These are phyloP conservation scores for Charadrius vociferus DNA, from an alignment of 2,113 vertebrate species.

Conservation along the genomic window DNA sequence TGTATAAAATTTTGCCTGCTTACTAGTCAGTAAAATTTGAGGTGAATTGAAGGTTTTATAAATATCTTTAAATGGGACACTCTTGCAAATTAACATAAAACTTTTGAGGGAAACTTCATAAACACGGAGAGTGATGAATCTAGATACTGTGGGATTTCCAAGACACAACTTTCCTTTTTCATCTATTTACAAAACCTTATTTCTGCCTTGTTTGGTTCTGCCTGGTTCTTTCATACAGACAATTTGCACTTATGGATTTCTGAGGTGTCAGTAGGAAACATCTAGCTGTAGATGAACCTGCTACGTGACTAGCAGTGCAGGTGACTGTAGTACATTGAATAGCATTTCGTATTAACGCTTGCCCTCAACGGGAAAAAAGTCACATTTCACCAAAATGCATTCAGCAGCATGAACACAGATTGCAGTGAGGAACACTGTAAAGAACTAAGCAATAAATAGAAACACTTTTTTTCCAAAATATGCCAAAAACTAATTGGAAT, in stretches of 20 bases:
- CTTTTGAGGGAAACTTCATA: neutral
- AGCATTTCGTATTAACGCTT: neutral
- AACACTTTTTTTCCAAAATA: neutral
- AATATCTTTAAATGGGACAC: neutral
- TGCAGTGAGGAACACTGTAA: neutral
- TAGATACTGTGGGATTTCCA: neutral
- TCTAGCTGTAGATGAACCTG: neutral
- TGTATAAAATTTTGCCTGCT: neutral
- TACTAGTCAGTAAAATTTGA: neutral
- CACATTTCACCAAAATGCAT: neutral
- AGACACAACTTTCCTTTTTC: neutral
- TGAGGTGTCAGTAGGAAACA: neutral
- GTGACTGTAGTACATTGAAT: neutral
- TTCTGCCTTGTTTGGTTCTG: neutral
- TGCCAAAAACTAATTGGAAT: neutral
- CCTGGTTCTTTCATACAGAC: neutral
- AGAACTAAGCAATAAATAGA: neutral
- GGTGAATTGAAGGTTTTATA: neutral
- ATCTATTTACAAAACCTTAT: neutral
- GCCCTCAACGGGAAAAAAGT: neutral
- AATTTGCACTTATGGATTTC: neutral
- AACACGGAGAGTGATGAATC: neutral
- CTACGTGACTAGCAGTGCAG: neutral
- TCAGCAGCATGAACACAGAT: neutral
- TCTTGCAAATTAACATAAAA: neutral